Evolutionary conservation across 2,888 invertebrate species (phyloP).

Genomic region (Patella pellucida): DNA sequence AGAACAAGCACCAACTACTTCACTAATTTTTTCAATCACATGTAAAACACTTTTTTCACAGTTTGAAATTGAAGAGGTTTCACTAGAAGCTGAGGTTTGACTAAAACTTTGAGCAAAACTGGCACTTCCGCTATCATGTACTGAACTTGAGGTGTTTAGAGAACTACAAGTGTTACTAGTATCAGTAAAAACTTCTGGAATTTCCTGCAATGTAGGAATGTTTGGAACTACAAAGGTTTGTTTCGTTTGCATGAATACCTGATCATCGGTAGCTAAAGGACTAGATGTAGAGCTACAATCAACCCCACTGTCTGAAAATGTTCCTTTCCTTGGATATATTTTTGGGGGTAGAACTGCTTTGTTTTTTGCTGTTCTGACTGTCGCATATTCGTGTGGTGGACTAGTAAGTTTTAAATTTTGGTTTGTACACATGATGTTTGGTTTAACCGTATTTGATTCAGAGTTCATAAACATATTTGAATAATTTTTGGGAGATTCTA

Average conservation of each 20-base stretch:
- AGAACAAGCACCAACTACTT: background rate
- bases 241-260: background rate
- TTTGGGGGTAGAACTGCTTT: too few relatives aligned
- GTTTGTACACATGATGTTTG: too few relatives aligned
- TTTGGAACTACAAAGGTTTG: too few relatives aligned
- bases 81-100: background rate
- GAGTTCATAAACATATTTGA: too few relatives aligned
- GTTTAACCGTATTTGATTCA: too few relatives aligned
- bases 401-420: too few relatives aligned
- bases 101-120: background rate
- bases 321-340: background rate
- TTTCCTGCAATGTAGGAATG: too few relatives aligned
- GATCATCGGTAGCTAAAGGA: background rate
- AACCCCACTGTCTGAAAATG: background rate
- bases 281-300: background rate
- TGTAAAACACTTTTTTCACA: slow-evolving; percentile 1
- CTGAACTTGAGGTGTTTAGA: background rate
- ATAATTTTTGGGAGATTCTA: background rate
- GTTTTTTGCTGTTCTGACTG: too few relatives aligned
- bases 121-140: background rate
- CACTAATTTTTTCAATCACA: background rate
- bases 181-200: too few relatives aligned
- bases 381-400: too few relatives aligned
- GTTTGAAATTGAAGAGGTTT: background rate
- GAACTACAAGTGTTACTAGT: background rate